Base-by-base conservation (phyloP, 2,888 invertebrate genomes). In the Spodoptera exigua region DNA sequence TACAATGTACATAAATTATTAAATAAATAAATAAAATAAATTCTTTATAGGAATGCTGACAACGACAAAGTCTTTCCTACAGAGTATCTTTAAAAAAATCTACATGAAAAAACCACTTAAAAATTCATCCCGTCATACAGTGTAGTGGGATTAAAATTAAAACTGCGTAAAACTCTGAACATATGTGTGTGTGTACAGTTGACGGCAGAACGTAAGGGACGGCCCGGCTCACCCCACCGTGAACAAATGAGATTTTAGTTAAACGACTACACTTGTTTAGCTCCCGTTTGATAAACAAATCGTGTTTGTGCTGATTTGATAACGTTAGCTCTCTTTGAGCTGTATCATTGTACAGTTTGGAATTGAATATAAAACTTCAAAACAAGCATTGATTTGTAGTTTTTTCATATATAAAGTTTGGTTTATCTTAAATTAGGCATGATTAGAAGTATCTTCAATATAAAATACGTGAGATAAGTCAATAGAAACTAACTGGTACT, bases 141-240 rank as follows among this genome's bases (percentile, higher is more conserved):
- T 67, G 79, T 77, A 82, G 85, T 80, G 53, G 87, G 88, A 91
- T 90, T 91, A 91, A 90, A 90, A 90, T 86, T 91, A 90, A 89
- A 90, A 90, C 85, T 84, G 89, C 92, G 89, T 89, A 88, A 88
- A 92, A 92, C 90, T 78, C 79, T 73, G 66, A 90, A 79, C 92
- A 93, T 93, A 93, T 93, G 92, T 80, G 79, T 80, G 79, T 79
- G 78, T 66, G 59, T 71, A 32, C 70, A 27, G 27, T 4, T 9
- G 53, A 14, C 63, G 45, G 57, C 37, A 57, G 62, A 9, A 27
- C n/a, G n/a, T n/a, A 55, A 81, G 83, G 80, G 36, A 41, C 46
- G n/a, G n/a, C 1, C 69, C 68, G 18, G 18, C 18, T 56, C 81
- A 84, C 80, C 80, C 79, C 82, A 81, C 82, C 79, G 75, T 68